Percentiles rank a stretch among this genome's conserved stretches.
Conservation (phyloP, 2,888 invertebrate genomes). For the Eutolmus rufibarbis region DNA sequence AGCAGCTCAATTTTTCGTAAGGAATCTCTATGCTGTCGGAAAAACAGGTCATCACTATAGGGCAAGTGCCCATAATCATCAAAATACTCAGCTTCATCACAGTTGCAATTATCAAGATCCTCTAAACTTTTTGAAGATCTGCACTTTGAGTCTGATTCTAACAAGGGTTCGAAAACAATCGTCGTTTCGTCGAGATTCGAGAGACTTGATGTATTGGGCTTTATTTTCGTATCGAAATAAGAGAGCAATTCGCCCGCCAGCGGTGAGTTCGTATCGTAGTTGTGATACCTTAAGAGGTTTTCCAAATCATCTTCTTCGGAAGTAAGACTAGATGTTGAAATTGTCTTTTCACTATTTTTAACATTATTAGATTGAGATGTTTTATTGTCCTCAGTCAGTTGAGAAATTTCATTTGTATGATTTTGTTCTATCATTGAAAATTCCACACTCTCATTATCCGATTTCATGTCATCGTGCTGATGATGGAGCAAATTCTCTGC, state of each 20-base stretch:
- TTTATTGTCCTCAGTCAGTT: not conserved
- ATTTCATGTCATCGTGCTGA: not conserved
- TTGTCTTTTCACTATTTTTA: conserved; percentile 39
- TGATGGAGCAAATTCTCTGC: not conserved
- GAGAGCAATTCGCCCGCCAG: conserved; percentile 60
- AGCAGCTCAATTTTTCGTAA: conserved; percentile 57
- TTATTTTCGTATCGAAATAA: conserved; percentile 61
- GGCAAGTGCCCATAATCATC: conserved; percentile 56
- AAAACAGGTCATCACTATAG: conserved; percentile 56
- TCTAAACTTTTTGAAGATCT: conserved; percentile 48
- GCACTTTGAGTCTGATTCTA: conserved; percentile 9
- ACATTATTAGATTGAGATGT: not conserved
- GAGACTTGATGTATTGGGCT: conserved; percentile 56
- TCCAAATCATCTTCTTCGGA: conserved; percentile 61
- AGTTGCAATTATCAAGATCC: conserved; percentile 47
- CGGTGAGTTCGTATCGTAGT: conserved; percentile 56
- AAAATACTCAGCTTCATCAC: conserved; percentile 28
- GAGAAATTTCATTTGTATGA: not conserved
- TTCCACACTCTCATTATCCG: not conserved
- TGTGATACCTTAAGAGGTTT: conserved; percentile 58
- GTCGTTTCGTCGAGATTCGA: conserved; percentile 53
- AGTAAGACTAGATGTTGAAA: conserved; percentile 53
- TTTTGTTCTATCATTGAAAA: not conserved
- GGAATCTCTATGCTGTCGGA: conserved; percentile 60
- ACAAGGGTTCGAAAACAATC: not conserved